These are phyloP conservation scores for Muricea muricata DNA, from an alignment of 92 coral and sea anemone species.

Conservation along the genomic window DNA sequence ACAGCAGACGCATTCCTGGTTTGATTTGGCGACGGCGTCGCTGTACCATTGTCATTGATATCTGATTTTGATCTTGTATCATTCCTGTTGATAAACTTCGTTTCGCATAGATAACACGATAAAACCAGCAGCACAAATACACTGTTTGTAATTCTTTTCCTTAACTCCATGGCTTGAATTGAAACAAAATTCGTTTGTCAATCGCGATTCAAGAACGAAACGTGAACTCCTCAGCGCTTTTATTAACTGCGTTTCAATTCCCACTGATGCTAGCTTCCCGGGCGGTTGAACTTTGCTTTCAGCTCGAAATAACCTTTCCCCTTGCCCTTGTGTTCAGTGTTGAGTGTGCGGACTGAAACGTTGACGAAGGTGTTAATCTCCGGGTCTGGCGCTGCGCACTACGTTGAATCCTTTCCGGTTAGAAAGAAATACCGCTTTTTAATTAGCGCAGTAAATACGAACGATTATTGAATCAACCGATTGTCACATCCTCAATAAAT, in stretches of 20 bases:
- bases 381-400: slow-evolving; percentile 6
- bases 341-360: slow-evolving; percentile 25
- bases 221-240: neutral
- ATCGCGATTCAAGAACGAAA: too few species aligned
- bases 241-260: neutral
- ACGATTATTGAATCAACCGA: neutral
- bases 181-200: too few species aligned
- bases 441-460: slow-evolving; percentile 6
- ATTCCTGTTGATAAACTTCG: neutral
- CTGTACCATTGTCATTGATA: neutral
- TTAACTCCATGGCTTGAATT: neutral
- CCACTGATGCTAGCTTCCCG: neutral
- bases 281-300: neutral
- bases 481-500: slow-evolving; percentile 10
- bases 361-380: slow-evolving; percentile 9
- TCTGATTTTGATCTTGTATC: neutral
- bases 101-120: neutral
- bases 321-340: slow-evolving; percentile 21
- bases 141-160: neutral
- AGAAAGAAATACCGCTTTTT: neutral
- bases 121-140: neutral
- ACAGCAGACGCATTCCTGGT: neutral
- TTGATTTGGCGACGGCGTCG: neutral
- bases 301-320: neutral
- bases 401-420: too few species aligned